phyloP scores from a whole-genome alignment of 2,113 vertebrate species.

The Probosciger aterrimus region DNA sequence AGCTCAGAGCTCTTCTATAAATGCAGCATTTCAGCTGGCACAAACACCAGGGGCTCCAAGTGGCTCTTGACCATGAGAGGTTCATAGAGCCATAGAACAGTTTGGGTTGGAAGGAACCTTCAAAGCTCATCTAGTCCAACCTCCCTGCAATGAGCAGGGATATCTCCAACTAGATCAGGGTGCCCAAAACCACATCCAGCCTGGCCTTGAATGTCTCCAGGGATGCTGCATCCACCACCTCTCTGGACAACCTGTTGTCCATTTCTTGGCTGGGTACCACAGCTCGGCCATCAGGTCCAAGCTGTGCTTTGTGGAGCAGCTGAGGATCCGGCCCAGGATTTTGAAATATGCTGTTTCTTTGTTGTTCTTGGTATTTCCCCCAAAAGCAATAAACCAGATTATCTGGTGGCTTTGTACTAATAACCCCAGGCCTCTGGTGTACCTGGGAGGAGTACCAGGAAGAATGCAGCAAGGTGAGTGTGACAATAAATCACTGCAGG shows the following conservation, averaged over 20 bases:
- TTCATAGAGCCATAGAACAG: neutral
- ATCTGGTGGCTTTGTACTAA: neutral
- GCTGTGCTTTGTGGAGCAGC: neutral
- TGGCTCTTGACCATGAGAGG: neutral
- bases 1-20: neutral
- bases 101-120: neutral
- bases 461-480: neutral
- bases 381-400: neutral
- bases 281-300: neutral
- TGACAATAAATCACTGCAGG: accelerated
- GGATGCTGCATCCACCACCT: neutral
- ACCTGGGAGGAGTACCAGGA: neutral
- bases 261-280: neutral
- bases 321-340: neutral
- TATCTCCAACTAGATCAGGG: neutral
- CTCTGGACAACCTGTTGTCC: neutral
- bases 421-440: neutral
- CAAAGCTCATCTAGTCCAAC: neutral
- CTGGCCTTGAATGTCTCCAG: neutral
- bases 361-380: neutral
- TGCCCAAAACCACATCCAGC: neutral
- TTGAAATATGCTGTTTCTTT: neutral
- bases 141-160: neutral
- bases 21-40: neutral
- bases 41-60: accelerated